phyloP scores from a whole-genome alignment of 1,140 invertebrate genomes.

The Cryptotermes secundus region DNA sequence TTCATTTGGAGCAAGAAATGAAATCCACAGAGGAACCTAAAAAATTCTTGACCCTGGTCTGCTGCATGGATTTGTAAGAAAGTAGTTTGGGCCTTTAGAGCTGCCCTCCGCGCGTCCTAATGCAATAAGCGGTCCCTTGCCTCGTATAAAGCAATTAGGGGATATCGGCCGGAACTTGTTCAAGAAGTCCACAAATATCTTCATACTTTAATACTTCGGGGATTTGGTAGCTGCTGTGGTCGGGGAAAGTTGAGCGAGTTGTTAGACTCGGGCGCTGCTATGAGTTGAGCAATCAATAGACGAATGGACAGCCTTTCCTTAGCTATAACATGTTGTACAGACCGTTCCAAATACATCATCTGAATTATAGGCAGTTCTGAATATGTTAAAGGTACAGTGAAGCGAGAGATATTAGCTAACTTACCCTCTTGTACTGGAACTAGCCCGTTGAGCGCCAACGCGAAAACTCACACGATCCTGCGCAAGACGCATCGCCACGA shows the following conservation, averaged over 20 bases:
- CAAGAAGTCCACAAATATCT: not conserved
- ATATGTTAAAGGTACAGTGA: no score
- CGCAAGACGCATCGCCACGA: no score
- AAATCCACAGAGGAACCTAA: no score
- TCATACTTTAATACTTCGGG: not conserved
- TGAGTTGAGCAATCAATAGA: not conserved
- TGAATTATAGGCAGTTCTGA: no score
- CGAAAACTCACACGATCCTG: no score
- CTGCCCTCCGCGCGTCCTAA: not conserved
- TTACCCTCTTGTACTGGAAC: no score
- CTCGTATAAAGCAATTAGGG: not conserved
- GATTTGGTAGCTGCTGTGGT: not conserved
- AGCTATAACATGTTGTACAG: not conserved
- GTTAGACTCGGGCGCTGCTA: not conserved
- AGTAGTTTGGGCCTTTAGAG: no score
- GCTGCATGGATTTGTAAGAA: no score
- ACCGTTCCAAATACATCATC: not conserved
- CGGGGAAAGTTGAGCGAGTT: not conserved
- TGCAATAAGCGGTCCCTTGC: not conserved
- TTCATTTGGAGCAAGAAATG: no score
- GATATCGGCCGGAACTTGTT: not conserved
- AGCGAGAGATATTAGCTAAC: no score
- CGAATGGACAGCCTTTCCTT: not conserved
- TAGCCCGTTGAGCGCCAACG: no score
- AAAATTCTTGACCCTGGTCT: no score